Evolutionary conservation across 2,113 vertebrate species (phyloP), one percentile per base, ranked within the genome.

Genomic region (Anolis sagrei): DNA sequence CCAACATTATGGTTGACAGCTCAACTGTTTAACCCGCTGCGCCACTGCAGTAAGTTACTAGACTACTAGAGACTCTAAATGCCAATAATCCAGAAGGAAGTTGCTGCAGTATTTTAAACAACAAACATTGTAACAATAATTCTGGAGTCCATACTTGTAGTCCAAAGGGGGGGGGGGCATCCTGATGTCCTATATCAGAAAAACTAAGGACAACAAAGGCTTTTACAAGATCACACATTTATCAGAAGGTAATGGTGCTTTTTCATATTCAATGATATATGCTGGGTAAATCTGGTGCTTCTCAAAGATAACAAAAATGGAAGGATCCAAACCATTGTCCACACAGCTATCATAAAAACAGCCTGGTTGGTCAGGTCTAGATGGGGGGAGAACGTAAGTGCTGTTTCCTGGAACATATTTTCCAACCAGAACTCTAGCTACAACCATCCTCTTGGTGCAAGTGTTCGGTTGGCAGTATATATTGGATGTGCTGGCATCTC

Each of bases 231-330:
- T 3, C 32, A 34, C 36, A 19, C 89, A 90, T 13, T 76, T 54
- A 62, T 44, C 39, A 5, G 39, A 44, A 44, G 39, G 39, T 44
- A 5, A 2, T 44, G 76, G 36, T 21, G 21, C 27, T 49, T 44
- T 61, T 72, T 72, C 0, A 1, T 92, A 95, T 14, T 96, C 88
- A 74, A 98, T 95, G 0, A 97, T 1, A 54, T 72, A 96, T 68
- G 94, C 95, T 2, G 93, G 94, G 79, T 96, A 97, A 91, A 97
- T 93, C 92, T 97, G 95, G n/a, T 94, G 91, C 73, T 97, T 97
- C 80, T 96, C 97, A 93, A 97, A 97, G 84, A 96, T 80, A 0
- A 97, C 94, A 85, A 96, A 97, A 81, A 97, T 94, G 70, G 94
- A 90, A n/a, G 95, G 95, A 76, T 93, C n/a, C 4, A 0, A 74